phyloP scores from a whole-genome alignment of 2,797 vertebrate species.

The Salarias fasciatus region DNA sequence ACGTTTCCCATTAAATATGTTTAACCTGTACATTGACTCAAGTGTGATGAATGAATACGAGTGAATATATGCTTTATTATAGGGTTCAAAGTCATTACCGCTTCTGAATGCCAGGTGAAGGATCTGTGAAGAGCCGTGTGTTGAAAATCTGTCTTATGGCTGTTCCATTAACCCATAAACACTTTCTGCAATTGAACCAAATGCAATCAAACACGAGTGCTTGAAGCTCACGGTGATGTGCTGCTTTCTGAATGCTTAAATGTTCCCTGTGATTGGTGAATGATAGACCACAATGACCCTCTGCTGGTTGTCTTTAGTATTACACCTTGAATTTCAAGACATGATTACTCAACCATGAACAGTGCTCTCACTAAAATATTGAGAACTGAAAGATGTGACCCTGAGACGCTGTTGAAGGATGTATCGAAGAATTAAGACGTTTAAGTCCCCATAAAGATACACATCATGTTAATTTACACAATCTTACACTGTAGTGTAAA shows the following conservation, averaged over 20 bases:
- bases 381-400: too few relatives aligned
- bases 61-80: background rate
- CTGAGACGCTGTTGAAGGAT: too few relatives aligned
- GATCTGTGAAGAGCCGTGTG: background rate
- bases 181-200: slow-evolving; percentile 2
- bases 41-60: background rate
- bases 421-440: too few relatives aligned
- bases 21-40: background rate
- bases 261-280: background rate
- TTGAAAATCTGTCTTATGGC: background rate
- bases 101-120: background rate
- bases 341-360: background rate
- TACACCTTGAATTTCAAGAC: slow-evolving; percentile 25
- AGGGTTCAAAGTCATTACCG: background rate
- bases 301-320: slow-evolving; percentile 54
- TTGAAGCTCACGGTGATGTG: background rate
- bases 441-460: too few relatives aligned
- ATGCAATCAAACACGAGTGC: background rate
- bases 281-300: slow-evolving; percentile 53
- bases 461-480: too few relatives aligned
- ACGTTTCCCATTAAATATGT: too few relatives aligned
- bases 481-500: too few relatives aligned
- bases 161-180: background rate
- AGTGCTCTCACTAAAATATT: too few relatives aligned
- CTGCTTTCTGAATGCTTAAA: slow-evolving; percentile 13